These are phyloP conservation scores for Formicarius rufipectus DNA, from an alignment of 2,113 vertebrate genomes.

Conservation along the genomic window DNA sequence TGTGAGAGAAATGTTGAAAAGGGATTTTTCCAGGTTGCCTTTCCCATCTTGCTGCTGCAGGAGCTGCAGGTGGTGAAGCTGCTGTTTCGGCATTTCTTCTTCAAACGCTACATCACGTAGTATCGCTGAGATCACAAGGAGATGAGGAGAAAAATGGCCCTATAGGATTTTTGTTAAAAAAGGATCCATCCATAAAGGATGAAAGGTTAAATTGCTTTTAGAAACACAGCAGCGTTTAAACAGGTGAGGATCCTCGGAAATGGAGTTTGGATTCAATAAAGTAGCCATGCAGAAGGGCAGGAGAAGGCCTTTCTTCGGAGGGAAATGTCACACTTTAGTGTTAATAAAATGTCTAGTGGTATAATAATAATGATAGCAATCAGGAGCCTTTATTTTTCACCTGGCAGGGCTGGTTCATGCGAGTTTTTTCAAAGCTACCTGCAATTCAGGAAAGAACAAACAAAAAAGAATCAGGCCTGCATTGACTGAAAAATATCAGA, in stretches of 20 bases:
- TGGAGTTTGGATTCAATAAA: constrained; percentile 61
- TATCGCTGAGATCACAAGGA: constrained; percentile 68
- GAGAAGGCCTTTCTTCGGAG: constrained; percentile 61
- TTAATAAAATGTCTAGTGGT: constrained; percentile 60
- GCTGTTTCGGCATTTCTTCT: constrained; percentile 70
- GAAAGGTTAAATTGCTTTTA: constrained; percentile 71
- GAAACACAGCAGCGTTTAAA: constrained; percentile 65
- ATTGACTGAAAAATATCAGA: constrained; percentile 56
- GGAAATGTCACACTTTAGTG: constrained; percentile 64
- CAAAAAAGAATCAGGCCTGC: constrained; percentile 35
- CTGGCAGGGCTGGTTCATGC: constrained; percentile 48
- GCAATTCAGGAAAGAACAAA: constrained; percentile 64
- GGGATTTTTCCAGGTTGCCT: constrained; percentile 68
- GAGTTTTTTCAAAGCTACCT: constrained; percentile 64
- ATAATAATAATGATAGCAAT: constrained; percentile 61
- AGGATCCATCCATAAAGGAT: constrained; percentile 68
- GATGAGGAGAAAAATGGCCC: constrained; percentile 67
- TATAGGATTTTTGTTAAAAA: constrained; percentile 69
- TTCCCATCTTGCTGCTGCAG: constrained; percentile 54
- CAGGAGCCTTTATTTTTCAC: constrained; percentile 66
- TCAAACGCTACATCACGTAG: constrained; percentile 68
- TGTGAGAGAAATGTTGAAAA: constrained; percentile 66
- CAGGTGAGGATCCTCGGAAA: constrained; percentile 63
- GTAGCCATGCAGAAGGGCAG: constrained; percentile 62
- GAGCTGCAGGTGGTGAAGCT: constrained; percentile 67